Evolutionary conservation across 2,113 vertebrate genomes (phyloP), one percentile per base, ranked within the genome.

Genomic region (Rhinichthys klamathensis): DNA sequence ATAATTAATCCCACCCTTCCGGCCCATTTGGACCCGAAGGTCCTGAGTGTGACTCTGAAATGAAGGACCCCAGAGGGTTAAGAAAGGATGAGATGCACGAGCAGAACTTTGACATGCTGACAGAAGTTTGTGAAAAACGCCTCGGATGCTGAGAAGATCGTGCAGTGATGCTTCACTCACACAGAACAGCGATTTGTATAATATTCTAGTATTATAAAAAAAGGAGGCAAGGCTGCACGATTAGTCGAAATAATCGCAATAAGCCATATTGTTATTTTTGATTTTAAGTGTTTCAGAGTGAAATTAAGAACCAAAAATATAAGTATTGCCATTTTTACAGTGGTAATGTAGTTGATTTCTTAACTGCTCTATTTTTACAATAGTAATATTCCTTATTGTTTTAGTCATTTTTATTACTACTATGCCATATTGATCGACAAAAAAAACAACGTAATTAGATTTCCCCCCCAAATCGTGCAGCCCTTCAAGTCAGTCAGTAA

Each of bases 71-170:
- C n/a, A n/a, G n/a, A n/a, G n/a, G n/a, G n/a, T n/a, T n/a, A 30
- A 30, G 56, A 44, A 61, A 38, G 58, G 13, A 69, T 12, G 4
- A 41, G 44, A 75, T 23, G 54, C 18, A 56, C 2, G 18, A 23
- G 65, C 63, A 56, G 18, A 74, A 41, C 7, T n/a, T 9, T 18
- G n/a, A 41, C 78, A 80, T 80, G 58, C 77, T 80, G 38, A 18
- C 12, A 41, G 54, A 58, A 9, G 76, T 60, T 78, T 7, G 51
- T 78, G 75, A 38, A 58, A 35, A 12, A 35, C 3, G 4, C 18
- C 67, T 21, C 32, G 4, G 30, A 3, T 7, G 11, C 75, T 1
- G 32, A 35, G 38, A 41, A 41, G 38, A 8, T 41, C 38, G 38
- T 8, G 38, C 38, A 41, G 38, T 41, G 38, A 41, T 8, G 38